Conservation (phyloP, 1,140 invertebrate genomes). For the Rhopalosiphum padi region DNA sequence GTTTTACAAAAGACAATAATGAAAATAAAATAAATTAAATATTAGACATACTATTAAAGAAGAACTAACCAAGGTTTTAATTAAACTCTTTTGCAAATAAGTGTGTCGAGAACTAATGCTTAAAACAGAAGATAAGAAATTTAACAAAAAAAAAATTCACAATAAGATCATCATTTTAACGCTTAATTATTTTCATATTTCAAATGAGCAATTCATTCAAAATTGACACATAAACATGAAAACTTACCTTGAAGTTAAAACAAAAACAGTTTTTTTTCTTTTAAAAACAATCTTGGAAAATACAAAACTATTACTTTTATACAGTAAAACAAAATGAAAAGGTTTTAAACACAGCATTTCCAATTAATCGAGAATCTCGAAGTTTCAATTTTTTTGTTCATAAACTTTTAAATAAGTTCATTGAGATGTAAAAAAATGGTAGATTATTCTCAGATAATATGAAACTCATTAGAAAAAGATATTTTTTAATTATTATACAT, state of each 20-base stretch:
- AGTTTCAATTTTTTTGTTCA: background rate
- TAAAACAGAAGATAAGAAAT: background rate
- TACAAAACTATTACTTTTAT: background rate
- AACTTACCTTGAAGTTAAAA: background rate
- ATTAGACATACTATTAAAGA: background rate
- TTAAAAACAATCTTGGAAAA: background rate
- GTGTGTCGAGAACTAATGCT: background rate
- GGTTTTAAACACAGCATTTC: background rate
- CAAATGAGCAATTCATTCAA: background rate
- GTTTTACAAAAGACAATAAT: background rate
- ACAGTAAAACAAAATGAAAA: background rate
- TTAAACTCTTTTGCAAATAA: background rate
- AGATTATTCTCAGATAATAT: background rate
- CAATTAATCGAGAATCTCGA: background rate
- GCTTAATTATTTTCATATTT: background rate
- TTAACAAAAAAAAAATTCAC: background rate
- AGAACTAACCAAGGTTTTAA: background rate
- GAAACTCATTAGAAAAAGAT: background rate
- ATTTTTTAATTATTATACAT: background rate
- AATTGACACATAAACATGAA: background rate
- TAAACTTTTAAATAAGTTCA: background rate
- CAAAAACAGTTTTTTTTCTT: background rate
- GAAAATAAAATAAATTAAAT: background rate
- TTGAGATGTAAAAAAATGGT: background rate
- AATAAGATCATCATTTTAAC: background rate